Conservation (phyloP, 2,113 vertebrate genomes). For the Bubo blakistoni region DNA sequence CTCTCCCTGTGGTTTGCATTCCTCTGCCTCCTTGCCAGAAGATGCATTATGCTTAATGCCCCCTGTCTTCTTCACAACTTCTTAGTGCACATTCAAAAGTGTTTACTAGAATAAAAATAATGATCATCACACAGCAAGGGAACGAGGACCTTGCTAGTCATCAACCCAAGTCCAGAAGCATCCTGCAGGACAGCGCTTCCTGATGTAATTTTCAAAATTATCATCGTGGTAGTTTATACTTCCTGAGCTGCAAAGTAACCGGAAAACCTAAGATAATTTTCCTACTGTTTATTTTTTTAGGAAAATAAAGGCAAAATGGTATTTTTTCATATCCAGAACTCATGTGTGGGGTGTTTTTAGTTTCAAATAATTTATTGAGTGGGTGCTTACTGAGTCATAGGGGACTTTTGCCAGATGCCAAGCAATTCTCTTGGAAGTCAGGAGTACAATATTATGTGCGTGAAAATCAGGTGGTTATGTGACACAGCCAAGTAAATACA, state of each 20-base stretch:
- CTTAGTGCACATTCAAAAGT: not conserved
- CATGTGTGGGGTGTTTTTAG: not conserved
- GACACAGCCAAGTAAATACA: constrained; percentile 20
- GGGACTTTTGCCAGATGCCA: not conserved
- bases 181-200: not conserved
- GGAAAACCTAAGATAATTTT: not conserved
- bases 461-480: not conserved
- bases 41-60: not conserved
- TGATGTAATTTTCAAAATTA: not conserved
- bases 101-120: not conserved
- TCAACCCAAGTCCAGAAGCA: not conserved
- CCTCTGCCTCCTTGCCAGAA: constrained; percentile 10
- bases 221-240: not conserved
- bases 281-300: not conserved
- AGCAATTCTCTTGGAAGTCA: constrained; percentile 19
- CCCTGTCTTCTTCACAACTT: not conserved
- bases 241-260: not conserved
- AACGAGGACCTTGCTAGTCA: not conserved
- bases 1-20: not conserved
- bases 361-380: constrained; percentile 36
- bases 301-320: not conserved
- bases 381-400: not conserved
- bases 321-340: not conserved
- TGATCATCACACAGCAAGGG: not conserved
- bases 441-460: not conserved